A percentile compares a stretch with the other conserved stretches of the same genome.
Evolutionary conservation across 2,888 invertebrate genomes (phyloP).

Genomic region (Ceramica pisi): DNA sequence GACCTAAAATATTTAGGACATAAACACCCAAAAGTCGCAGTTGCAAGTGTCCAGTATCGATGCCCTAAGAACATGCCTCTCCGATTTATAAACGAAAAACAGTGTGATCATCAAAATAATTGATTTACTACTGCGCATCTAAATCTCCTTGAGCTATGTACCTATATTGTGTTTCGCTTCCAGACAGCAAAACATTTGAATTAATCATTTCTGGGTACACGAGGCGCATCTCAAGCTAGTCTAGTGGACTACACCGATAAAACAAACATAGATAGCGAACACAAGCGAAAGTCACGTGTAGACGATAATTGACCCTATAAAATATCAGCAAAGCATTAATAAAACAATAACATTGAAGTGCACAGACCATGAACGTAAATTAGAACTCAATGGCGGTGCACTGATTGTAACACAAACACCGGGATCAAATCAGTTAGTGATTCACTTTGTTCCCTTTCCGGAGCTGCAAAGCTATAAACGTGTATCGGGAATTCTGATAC

Average conservation of each 20-base stretch:
- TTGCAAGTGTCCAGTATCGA: not conserved
- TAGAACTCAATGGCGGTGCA: constrained; percentile 45
- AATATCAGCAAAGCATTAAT: constrained; percentile 31
- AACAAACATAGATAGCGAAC: constrained; percentile 4
- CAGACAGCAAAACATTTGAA: constrained; percentile 9
- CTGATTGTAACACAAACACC: constrained; percentile 43
- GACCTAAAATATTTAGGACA: not conserved
- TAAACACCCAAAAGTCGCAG: not conserved
- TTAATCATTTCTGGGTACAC: constrained; percentile 11
- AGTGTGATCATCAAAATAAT: not conserved
- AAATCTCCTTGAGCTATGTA: not conserved
- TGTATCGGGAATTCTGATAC: constrained; percentile 17
- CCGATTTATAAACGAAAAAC: not conserved
- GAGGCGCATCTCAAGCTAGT: constrained; percentile 4
- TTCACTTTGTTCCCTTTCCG: constrained; percentile 15
- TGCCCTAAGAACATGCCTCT: not conserved
- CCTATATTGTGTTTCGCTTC: not conserved
- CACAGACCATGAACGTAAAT: constrained; percentile 55
- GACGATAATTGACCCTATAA: constrained; percentile 42
- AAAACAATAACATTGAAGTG: constrained; percentile 27
- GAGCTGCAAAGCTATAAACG: not conserved
- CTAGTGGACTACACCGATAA: not conserved
- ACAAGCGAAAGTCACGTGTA: constrained; percentile 52
- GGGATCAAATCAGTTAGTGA: constrained; percentile 40
- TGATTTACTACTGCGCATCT: not conserved